Conservation (phyloP, 2,113 vertebrate species). For the Gobio gobio region DNA sequence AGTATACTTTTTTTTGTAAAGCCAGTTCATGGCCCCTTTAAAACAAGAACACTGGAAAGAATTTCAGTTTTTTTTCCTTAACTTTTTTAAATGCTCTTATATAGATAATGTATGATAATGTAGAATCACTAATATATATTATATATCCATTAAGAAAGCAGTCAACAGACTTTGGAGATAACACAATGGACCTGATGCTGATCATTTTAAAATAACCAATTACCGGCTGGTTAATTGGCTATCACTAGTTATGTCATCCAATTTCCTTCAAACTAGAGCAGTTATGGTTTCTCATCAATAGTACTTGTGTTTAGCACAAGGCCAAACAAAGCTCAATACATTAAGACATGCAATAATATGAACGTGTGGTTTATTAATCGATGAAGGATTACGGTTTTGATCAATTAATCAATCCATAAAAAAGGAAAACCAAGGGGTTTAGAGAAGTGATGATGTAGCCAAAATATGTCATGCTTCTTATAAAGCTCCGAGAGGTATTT, state of each 20-base stretch:
- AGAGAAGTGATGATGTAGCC: constrained; percentile 28
- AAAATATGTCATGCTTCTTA: constrained; percentile 11
- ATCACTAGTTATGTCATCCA: not conserved
- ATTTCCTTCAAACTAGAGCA: not conserved
- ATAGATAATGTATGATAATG: too few species aligned
- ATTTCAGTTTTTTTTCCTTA: too few species aligned
- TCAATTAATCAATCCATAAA: constrained; percentile 9
- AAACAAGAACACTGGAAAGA: too few species aligned
- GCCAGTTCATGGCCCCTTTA: too few species aligned
- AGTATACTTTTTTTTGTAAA: too few species aligned
- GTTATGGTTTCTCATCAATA: not conserved
- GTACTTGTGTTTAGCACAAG: constrained; percentile 45
- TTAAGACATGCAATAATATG: not conserved
- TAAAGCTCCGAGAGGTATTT: constrained; percentile 22
- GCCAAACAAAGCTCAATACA: constrained; percentile 63
- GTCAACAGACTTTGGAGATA: not conserved
- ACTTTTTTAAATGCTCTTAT: too few species aligned
- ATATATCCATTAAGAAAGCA: not conserved
- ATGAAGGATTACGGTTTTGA: not conserved
- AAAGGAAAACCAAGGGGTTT: not conserved
- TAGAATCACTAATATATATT: too few species aligned
- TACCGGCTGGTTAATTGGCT: not conserved
- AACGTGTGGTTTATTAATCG: not conserved
- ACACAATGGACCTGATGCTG: not conserved
- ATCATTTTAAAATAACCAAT: not conserved